phyloP scores from a whole-genome alignment of 2,113 vertebrate species.

The Chaetodon trifascialis region DNA sequence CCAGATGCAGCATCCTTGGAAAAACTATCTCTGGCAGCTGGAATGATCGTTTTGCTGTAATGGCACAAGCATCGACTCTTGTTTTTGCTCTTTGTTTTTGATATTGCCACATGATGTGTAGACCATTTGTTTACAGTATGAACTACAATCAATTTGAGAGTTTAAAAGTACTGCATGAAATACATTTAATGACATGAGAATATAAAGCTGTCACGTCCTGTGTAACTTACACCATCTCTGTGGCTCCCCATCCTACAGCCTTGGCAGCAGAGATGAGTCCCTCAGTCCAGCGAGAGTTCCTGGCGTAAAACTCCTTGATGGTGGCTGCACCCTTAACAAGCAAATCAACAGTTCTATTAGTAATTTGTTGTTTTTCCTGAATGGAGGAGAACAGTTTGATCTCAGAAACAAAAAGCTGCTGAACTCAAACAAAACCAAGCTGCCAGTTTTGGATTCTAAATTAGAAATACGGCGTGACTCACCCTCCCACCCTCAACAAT shows the following conservation, averaged over 20 bases:
- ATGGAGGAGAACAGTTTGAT: constrained; percentile 24
- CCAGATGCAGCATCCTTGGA: not conserved
- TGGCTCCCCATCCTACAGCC: constrained; percentile 98
- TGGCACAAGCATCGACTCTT: not conserved
- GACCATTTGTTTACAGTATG: not conserved
- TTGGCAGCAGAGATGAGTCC: constrained; percentile 98
- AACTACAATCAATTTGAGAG: not conserved
- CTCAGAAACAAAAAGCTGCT: constrained; percentile 29
- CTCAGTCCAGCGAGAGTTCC: constrained; percentile 98
- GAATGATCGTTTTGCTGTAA: not conserved
- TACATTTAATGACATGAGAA: not conserved
- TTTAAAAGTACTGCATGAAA: not conserved
- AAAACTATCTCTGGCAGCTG: not conserved
- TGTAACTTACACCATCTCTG: constrained; percentile 94
- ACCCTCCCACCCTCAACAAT: constrained; percentile 96
- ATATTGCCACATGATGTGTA: not conserved
- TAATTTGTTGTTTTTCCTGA: constrained; percentile 15
- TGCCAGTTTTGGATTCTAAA: constrained; percentile 18
- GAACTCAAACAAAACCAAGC: constrained; percentile 5
- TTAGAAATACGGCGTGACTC: constrained; percentile 66
- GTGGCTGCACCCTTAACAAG: constrained; percentile 91
- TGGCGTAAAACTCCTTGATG: constrained; percentile 95
- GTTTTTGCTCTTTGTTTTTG: too few relatives aligned
- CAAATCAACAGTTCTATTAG: constrained; percentile 43
- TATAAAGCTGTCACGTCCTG: not conserved